Base-by-base conservation (phyloP, 2,888 invertebrate species). In the Dendrolimus houi region DNA sequence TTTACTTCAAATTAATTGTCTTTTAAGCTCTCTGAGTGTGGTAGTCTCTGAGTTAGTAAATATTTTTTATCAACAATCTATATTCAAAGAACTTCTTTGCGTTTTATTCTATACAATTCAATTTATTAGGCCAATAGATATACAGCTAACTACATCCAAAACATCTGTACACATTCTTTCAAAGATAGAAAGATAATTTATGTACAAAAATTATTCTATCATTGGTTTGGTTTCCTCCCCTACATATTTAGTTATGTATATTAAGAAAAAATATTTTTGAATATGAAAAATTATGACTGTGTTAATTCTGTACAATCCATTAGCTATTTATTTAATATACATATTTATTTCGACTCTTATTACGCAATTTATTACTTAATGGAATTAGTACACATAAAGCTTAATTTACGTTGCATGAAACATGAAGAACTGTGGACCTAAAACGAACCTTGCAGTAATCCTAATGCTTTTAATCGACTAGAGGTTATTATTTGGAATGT, bases 221-320 rank as follows among this genome's bases (percentile, higher is more conserved):
- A 66, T 71, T 69, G 65, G 63, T 72, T 73, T 75, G 58, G 61
- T 66, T 47, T 47, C 29, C 29, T 29, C 29, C 29, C 29, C 29
- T 29, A 29, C 29, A 29, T 29, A 29, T 29, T 29, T 29, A 29
- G 29, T 29, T 29, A 29, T 29, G 29, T 67, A 69, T 68, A 67
- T 68, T 77, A 75, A 73, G 77, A 82, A 84, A 29, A 84, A 82
- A 82, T 79, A 80, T 71, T 74, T 71, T 72, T 64, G 59, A 72
- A 67, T 70, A 70, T 70, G 64, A 69, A 67, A 77, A 70, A 75
- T 67, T 68, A 74, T 72, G 29, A 29, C 47, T 10, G 12, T 47
- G 12, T 47, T 9, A 47, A 47, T 73, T 68, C 77, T 79, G 78
- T 81, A 80, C 76, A 79, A 68, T 75, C 74, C 62, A 56, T 65